These are phyloP conservation scores for Bombus confusus DNA, from an alignment of 1,140 invertebrate species.

Conservation along the genomic window DNA sequence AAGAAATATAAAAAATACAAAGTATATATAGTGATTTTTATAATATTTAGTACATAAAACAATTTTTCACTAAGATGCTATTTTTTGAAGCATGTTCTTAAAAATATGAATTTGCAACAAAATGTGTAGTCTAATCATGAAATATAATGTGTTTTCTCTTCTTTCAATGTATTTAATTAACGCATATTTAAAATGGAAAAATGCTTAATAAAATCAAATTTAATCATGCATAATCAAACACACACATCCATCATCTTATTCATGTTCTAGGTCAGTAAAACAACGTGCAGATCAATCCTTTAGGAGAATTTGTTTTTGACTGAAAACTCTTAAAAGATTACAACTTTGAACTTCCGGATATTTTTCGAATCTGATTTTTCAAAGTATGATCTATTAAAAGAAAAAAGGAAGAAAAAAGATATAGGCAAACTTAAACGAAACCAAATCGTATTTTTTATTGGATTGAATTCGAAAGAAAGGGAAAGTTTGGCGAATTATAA, in stretches of 20 bases:
- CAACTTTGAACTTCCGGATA: background rate
- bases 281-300: slow-evolving; percentile 28
- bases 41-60: too few relatives aligned
- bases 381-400: background rate
- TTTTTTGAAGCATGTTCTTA: too few relatives aligned
- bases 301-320: background rate
- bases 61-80: too few relatives aligned
- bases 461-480: background rate
- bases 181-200: background rate
- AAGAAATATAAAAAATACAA: background rate
- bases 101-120: too few relatives aligned
- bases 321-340: background rate
- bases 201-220: background rate
- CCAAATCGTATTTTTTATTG: background rate
- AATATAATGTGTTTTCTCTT: background rate
- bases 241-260: background rate
- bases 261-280: slow-evolving; percentile 26
- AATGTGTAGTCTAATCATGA: background rate
- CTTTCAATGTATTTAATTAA: background rate
- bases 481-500: slow-evolving; percentile 8
- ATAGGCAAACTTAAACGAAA: background rate
- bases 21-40: background rate
- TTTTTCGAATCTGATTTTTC: slow-evolving; percentile 23
- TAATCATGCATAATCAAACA: background rate
- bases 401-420: background rate